Evolutionary conservation across 2,888 invertebrate genomes (phyloP).

Genomic region (Corythucha ciliata): DNA sequence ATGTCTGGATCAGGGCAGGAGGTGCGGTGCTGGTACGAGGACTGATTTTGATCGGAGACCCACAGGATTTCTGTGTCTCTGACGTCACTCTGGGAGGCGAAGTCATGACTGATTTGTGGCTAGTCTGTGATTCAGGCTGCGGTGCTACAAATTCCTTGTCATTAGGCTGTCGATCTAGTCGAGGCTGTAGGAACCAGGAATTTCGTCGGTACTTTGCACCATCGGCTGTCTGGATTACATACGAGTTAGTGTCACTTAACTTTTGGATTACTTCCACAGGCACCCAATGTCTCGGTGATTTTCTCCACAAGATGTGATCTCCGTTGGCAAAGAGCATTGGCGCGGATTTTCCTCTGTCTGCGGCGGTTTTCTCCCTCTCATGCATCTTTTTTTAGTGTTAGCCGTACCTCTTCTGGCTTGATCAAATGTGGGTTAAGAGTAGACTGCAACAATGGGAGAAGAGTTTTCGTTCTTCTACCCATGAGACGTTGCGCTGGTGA

Average conservation of each 20-base stretch:
- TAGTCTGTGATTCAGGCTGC: background rate
- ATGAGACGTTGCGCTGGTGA: conserved; percentile 18
- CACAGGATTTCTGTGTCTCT: too few relatives aligned
- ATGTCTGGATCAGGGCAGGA: too few relatives aligned
- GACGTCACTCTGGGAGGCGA: too few relatives aligned
- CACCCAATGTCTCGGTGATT: background rate
- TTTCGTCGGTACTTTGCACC: conserved; percentile 10
- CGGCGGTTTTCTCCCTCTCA: background rate
- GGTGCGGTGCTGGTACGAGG: too few relatives aligned
- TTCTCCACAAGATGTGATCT: conserved; percentile 6
- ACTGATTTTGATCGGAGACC: too few relatives aligned
- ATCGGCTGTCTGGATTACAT: conserved; percentile 13
- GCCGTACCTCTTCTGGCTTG: conserved; percentile 6
- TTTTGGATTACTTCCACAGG: background rate
- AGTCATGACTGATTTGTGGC: too few relatives aligned
- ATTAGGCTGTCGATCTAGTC: background rate
- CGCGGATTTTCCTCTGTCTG: conserved; percentile 10
- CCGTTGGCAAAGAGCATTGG: conserved; percentile 1
- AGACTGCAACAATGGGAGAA: background rate
- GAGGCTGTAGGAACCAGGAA: conserved; percentile 3
- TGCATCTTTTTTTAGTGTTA: conserved; percentile 4
- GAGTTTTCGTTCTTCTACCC: conserved; percentile 12
- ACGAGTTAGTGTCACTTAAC: background rate
- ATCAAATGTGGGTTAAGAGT: background rate
- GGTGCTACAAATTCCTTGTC: background rate